These are phyloP conservation scores for Stratiomys singularior DNA, from an alignment of 2,888 invertebrate genomes.

Conservation along the genomic window DNA sequence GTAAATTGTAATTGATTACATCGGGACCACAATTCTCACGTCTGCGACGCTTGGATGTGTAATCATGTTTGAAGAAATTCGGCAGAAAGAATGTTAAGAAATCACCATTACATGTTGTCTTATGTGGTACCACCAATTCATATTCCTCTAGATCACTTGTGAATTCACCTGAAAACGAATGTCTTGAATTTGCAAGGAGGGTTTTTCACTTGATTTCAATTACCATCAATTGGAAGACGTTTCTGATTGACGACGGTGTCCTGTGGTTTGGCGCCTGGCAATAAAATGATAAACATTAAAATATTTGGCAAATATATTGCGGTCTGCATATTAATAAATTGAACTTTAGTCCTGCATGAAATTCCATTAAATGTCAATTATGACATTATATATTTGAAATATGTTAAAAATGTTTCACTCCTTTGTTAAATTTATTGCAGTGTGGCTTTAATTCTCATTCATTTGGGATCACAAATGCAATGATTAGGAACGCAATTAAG, in stretches of 20 bases:
- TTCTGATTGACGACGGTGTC: not conserved
- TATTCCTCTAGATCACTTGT: slow-evolving; percentile 66
- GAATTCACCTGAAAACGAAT: slow-evolving; percentile 63
- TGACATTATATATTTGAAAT: too few relatives aligned
- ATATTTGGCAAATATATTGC: too few relatives aligned
- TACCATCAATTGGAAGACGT: slow-evolving; percentile 19
- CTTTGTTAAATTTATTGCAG: too few relatives aligned
- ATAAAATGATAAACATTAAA: too few relatives aligned
- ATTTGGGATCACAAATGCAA: too few relatives aligned
- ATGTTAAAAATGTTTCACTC: too few relatives aligned
- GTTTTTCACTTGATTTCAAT: not conserved
- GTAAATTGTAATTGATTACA: slow-evolving; percentile 60
- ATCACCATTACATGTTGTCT: slow-evolving; percentile 63
- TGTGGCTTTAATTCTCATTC: too few relatives aligned
- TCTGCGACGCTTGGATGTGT: slow-evolving; percentile 47
- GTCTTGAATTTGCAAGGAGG: too few relatives aligned
- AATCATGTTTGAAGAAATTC: slow-evolving; percentile 64
- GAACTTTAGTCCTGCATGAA: too few relatives aligned
- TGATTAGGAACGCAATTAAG: too few relatives aligned
- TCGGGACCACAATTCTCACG: slow-evolving; percentile 53
- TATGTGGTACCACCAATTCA: slow-evolving; percentile 66
- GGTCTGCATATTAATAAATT: too few relatives aligned
- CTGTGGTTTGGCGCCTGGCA: not conserved
- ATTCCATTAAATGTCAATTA: too few relatives aligned
- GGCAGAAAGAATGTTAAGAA: slow-evolving; percentile 66